phyloP scores from a whole-genome alignment of 92 coral and sea anemone species.

The Zoanthus gigantus region DNA sequence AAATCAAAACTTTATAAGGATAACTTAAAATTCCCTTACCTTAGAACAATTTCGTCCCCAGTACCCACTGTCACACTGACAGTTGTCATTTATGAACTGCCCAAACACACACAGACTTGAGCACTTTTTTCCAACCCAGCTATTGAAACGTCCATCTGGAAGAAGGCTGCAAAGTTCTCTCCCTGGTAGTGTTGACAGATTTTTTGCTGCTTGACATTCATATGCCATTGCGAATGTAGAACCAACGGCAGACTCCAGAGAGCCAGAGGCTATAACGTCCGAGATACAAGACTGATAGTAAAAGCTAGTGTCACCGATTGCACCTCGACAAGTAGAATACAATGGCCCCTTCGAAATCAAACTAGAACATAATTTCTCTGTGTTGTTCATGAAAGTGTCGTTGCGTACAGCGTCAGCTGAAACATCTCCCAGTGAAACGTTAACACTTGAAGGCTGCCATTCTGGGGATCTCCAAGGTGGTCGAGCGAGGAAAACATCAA shows the following conservation, averaged over 20 bases:
- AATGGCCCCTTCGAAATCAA: slow-evolving; percentile 59
- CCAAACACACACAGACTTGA: slow-evolving; percentile 65
- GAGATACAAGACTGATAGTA: slow-evolving; percentile 63
- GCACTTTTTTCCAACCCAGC: slow-evolving; percentile 69
- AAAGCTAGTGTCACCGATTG: slow-evolving; percentile 48
- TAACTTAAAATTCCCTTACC: background rate
- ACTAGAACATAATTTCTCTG: slow-evolving; percentile 49
- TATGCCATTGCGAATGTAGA: slow-evolving; percentile 64
- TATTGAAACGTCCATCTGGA: slow-evolving; percentile 62
- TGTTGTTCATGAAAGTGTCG: slow-evolving; percentile 42
- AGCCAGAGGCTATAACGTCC: slow-evolving; percentile 62
- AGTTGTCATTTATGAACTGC: slow-evolving; percentile 26
- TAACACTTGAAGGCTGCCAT: slow-evolving; percentile 66
- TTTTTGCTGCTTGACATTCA: slow-evolving; percentile 62
- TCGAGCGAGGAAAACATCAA: slow-evolving; percentile 57
- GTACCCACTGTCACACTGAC: slow-evolving; percentile 69
- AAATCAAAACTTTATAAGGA: background rate
- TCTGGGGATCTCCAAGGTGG: slow-evolving; percentile 72
- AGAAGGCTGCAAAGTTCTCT: slow-evolving; percentile 61
- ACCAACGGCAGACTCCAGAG: slow-evolving; percentile 61
- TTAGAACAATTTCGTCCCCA: slow-evolving; percentile 67
- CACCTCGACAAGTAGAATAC: slow-evolving; percentile 46
- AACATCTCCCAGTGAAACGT: slow-evolving; percentile 38
- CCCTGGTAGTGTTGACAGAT: slow-evolving; percentile 70
- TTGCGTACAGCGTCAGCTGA: slow-evolving; percentile 23